Percentiles rank a stretch among this genome's conserved stretches.
Evolutionary conservation across 2,113 vertebrate genomes (phyloP).

Genomic region (Eulemur macaco): DNA sequence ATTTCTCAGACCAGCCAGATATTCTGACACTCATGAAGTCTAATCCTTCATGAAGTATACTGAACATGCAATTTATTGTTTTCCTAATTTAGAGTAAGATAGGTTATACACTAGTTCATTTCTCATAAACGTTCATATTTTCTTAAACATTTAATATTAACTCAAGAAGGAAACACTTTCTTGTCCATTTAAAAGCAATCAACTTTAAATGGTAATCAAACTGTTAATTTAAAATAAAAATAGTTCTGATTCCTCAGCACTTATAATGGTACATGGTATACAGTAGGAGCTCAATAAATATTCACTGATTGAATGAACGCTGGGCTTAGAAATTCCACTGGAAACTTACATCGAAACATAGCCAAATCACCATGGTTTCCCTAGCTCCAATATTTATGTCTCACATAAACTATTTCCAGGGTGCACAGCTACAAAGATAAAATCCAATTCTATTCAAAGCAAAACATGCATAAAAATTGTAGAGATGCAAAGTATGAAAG

Average conservation of each 20-base stretch:
- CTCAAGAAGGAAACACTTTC: slow-evolving; percentile 18
- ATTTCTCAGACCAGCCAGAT: not conserved
- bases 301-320: not conserved
- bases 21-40: not conserved
- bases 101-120: not conserved
- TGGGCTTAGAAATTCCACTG: slow-evolving; percentile 9
- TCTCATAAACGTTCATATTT: not conserved
- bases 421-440: not conserved
- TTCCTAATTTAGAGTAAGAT: not conserved
- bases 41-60: not conserved
- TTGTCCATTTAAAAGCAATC: slow-evolving; percentile 22
- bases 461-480: not conserved
- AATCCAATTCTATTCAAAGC: slow-evolving; percentile 42
- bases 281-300: not conserved
- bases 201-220: slow-evolving; percentile 34
- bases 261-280: not conserved
- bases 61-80: not conserved
- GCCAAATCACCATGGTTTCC: not conserved
- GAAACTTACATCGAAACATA: slow-evolving; percentile 14
- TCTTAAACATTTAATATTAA: slow-evolving; percentile 40
- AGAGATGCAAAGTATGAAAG: not conserved
- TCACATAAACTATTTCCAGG: not conserved
- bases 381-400: not conserved
- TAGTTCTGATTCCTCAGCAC: not conserved
- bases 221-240: slow-evolving; percentile 6